Percentiles rank a stretch among this genome's conserved stretches.
Evolutionary conservation across 2,113 vertebrate genomes (phyloP).

Genomic region (Apistogramma diplotaenia): DNA sequence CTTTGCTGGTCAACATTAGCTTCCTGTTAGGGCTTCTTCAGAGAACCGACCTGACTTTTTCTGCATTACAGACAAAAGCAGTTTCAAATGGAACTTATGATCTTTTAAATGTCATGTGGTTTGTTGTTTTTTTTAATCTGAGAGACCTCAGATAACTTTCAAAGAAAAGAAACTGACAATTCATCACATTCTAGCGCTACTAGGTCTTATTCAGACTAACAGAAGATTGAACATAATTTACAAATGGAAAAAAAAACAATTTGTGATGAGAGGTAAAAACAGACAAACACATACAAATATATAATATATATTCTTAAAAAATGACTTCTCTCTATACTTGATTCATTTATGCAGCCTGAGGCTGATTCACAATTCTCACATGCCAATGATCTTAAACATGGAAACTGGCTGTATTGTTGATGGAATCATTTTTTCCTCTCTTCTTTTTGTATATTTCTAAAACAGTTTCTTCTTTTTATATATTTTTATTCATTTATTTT

Average conservation of each 20-base stretch:
- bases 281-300: constrained; percentile 83
- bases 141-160: constrained; percentile 61
- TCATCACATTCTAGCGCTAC: constrained; percentile 73
- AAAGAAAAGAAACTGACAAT: constrained; percentile 44
- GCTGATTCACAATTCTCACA: constrained; percentile 73
- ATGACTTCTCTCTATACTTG: constrained; percentile 81
- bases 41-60: constrained; percentile 25
- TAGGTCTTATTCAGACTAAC: constrained; percentile 61
- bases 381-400: constrained; percentile 68
- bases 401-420: constrained; percentile 64
- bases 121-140: constrained; percentile 12
- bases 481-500: constrained; percentile 10
- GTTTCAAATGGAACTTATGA: constrained; percentile 42
- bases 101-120: constrained; percentile 52
- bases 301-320: constrained; percentile 84
- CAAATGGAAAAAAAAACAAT: constrained; percentile 69
- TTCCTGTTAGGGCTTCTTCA: constrained; percentile 29
- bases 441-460: constrained; percentile 56
- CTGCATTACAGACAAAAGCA: constrained; percentile 17
- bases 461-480: constrained; percentile 58
- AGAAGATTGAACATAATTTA: constrained; percentile 76
- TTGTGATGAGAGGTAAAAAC: constrained; percentile 74
- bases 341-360: constrained; percentile 76
- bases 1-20: constrained; percentile 29
- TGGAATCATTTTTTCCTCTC: constrained; percentile 56